Evolutionary conservation across 1,140 invertebrate genomes (phyloP).

Genomic region (Conus betulinus): DNA sequence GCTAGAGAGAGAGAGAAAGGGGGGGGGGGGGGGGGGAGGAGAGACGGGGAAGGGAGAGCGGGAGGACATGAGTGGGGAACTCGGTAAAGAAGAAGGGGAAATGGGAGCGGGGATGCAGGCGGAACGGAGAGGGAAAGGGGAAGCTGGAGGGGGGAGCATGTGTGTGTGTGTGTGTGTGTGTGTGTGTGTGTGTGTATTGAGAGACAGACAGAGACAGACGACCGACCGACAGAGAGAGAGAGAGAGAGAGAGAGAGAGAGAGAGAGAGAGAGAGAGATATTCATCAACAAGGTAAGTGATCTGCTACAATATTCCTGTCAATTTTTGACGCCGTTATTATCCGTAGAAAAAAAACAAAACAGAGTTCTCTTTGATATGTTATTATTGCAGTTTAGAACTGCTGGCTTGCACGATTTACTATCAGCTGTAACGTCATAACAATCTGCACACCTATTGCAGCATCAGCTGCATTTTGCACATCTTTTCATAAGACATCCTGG

Average conservation of each 20-base stretch:
- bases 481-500: too few species aligned
- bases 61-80: background rate
- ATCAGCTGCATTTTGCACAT: too few species aligned
- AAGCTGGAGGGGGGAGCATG: background rate
- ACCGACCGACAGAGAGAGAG: too few species aligned
- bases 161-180: too few species aligned
- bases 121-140: background rate
- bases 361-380: background rate
- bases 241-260: background rate
- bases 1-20: too few species aligned
- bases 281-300: background rate
- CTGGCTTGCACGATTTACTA: background rate
- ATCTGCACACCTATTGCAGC: too few species aligned
- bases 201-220: background rate
- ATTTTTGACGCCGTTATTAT: background rate
- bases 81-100: background rate
- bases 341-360: background rate
- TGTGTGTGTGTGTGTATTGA: too few species aligned
- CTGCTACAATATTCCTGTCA: background rate
- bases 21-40: too few species aligned
- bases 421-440: background rate
- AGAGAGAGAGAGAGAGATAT: background rate
- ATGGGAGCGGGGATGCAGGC: background rate
- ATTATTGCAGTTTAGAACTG: background rate
- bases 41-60: background rate